Percentiles rank a stretch among this genome's conserved stretches.
Conservation (phyloP, 2,113 vertebrate genomes). For the Calidris pygmaea region DNA sequence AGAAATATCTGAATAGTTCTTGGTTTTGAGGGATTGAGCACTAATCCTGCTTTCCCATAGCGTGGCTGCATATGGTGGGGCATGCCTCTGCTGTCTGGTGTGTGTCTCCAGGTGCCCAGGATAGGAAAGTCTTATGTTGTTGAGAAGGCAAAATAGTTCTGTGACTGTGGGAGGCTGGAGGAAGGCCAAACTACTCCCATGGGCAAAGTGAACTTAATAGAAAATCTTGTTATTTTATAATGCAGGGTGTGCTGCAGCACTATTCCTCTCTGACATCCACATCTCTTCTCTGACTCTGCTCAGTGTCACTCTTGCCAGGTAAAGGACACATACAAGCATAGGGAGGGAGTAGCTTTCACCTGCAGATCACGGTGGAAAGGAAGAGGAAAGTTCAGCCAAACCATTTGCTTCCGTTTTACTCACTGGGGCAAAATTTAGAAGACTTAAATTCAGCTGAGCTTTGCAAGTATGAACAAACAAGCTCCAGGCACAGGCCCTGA, state of each 20-base stretch:
- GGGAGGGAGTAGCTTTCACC: neutral
- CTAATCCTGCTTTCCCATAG: neutral
- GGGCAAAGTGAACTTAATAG: neutral
- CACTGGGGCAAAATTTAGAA: neutral
- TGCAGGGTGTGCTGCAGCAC: neutral
- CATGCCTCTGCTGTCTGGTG: neutral
- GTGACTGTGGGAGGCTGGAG: neutral
- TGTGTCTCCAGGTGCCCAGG: neutral
- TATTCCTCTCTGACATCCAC: neutral
- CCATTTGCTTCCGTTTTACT: neutral
- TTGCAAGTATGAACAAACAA: neutral
- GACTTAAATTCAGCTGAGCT: constrained; percentile 3
- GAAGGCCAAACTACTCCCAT: neutral
- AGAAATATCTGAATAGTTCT: neutral
- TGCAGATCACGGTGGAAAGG: neutral
- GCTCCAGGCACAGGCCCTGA: neutral
- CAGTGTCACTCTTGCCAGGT: neutral
- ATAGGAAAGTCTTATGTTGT: neutral
- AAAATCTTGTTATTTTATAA: neutral
- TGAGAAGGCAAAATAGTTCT: neutral
- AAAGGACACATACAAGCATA: neutral
- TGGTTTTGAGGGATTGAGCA: neutral
- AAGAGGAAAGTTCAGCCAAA: constrained; percentile 6
- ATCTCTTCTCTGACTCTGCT: neutral
- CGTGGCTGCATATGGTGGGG: fast-evolving